Evolutionary conservation across 2,113 vertebrate species (phyloP).

Genomic region (Phrynosoma platyrhinos): DNA sequence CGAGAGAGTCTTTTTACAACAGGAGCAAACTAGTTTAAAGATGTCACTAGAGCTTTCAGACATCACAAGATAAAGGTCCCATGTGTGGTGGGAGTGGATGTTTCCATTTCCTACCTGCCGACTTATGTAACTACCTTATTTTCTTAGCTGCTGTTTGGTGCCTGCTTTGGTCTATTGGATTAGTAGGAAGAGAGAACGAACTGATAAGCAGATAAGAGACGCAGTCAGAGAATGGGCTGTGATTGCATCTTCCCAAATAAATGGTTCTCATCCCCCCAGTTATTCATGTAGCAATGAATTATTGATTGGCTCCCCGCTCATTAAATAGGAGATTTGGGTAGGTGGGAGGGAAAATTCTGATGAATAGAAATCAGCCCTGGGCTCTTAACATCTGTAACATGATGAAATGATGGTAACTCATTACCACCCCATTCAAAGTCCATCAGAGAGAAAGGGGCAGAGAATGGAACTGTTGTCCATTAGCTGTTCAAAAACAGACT

Average conservation of each 20-base stretch:
- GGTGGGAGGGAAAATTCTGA: constrained; percentile 62
- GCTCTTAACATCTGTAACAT: constrained; percentile 80
- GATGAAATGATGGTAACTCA: constrained; percentile 48
- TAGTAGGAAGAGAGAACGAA: constrained; percentile 36
- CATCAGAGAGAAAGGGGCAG: constrained; percentile 41
- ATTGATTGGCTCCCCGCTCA: constrained; percentile 87
- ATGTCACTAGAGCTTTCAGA: neutral
- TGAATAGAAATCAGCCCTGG: constrained; percentile 80
- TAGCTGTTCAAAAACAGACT: constrained; percentile 68
- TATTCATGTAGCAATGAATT: constrained; percentile 84
- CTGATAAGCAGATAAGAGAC: constrained; percentile 26
- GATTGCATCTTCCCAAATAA: constrained; percentile 80
- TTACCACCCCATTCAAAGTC: constrained; percentile 58
- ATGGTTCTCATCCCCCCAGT: constrained; percentile 74
- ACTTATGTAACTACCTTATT: neutral
- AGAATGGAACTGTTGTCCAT: constrained; percentile 70
- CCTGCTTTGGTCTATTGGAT: constrained; percentile 8
- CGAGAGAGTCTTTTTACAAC: neutral
- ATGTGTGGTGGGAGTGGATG: neutral
- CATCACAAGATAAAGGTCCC: neutral
- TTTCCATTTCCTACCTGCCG: neutral
- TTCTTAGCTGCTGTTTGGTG: constrained; percentile 16
- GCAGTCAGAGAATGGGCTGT: constrained; percentile 64
- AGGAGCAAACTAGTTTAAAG: neutral
- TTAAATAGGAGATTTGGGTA: constrained; percentile 81